Conservation (phyloP, 2,888 invertebrate genomes). For the Hofmannophila pseudospretella region DNA sequence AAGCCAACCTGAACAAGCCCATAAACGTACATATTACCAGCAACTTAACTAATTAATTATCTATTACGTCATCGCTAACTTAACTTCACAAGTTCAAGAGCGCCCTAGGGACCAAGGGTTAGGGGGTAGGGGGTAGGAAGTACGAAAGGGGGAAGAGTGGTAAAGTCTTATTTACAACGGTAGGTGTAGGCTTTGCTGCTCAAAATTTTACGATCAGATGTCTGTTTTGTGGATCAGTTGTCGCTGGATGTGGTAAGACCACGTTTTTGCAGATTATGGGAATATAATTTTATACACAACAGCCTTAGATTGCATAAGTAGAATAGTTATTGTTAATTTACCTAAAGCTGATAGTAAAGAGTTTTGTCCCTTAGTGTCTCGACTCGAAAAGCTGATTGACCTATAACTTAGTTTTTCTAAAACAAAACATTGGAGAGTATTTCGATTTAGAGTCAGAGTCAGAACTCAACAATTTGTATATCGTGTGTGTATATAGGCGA, state of each 20-base stretch:
- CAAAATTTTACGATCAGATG: constrained; percentile 43
- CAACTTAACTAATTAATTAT: constrained; percentile 1
- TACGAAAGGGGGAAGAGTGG: constrained; percentile 30
- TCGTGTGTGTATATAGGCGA: too few species aligned
- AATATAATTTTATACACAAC: not conserved
- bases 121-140: not conserved
- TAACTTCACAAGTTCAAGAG: constrained; percentile 14
- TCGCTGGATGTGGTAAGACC: constrained; percentile 19
- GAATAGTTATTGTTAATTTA: too few species aligned
- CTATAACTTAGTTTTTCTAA: too few species aligned
- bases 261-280: not conserved
- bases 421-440: too few species aligned
- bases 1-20: not conserved
- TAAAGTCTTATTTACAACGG: constrained; percentile 49
- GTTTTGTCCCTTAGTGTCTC: too few species aligned
- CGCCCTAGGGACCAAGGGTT: constrained; percentile 7
- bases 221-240: constrained; percentile 8
- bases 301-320: too few species aligned
- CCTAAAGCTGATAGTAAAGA: too few species aligned
- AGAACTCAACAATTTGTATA: too few species aligned
- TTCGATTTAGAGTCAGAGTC: too few species aligned
- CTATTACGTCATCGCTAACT: constrained; percentile 4
- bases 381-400: too few species aligned
- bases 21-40: not conserved
- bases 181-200: constrained; percentile 33